phyloP scores from a whole-genome alignment of 2,797 vertebrate genomes.

The Sebastes goodei region DNA sequence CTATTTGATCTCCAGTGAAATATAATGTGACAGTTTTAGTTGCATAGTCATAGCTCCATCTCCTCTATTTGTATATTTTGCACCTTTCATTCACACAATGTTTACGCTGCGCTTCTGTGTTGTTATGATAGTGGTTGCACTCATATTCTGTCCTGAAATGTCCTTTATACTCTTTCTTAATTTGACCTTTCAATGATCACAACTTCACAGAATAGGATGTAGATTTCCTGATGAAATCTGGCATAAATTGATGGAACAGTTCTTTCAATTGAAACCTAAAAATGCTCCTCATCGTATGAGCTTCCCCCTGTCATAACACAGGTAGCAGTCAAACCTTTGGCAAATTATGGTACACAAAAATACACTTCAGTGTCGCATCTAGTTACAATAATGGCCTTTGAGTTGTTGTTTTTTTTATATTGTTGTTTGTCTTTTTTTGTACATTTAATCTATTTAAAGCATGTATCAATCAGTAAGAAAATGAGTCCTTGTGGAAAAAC shows the following conservation, averaged over 20 bases:
- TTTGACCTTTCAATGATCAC: not conserved
- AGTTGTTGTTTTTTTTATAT: constrained; percentile 29
- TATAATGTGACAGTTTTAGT: constrained; percentile 30
- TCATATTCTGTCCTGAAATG: constrained; percentile 20
- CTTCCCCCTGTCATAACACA: constrained; percentile 31
- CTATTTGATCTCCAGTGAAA: constrained; percentile 33
- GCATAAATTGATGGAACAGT: not conserved
- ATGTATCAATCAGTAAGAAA: constrained; percentile 70
- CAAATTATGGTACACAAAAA: constrained; percentile 71
- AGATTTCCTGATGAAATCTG: constrained; percentile 11
- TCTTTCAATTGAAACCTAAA: constrained; percentile 1
- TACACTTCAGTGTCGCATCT: constrained; percentile 52
- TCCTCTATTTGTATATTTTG: constrained; percentile 79
- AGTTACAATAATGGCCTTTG: constrained; percentile 58
- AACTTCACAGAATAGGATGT: not conserved
- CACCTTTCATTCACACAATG: constrained; percentile 79
- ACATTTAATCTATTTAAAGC: constrained; percentile 80
- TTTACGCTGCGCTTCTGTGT: constrained; percentile 69
- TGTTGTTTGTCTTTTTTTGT: constrained; percentile 60
- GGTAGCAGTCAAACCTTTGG: constrained; percentile 43
- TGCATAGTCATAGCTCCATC: constrained; percentile 16
- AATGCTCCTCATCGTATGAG: not conserved
- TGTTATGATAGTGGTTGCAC: constrained; percentile 40
- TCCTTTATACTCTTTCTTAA: not conserved
- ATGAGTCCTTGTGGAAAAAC: constrained; percentile 30